phyloP scores from a whole-genome alignment of 2,113 vertebrate genomes.

The Dasyornis broadbenti region DNA sequence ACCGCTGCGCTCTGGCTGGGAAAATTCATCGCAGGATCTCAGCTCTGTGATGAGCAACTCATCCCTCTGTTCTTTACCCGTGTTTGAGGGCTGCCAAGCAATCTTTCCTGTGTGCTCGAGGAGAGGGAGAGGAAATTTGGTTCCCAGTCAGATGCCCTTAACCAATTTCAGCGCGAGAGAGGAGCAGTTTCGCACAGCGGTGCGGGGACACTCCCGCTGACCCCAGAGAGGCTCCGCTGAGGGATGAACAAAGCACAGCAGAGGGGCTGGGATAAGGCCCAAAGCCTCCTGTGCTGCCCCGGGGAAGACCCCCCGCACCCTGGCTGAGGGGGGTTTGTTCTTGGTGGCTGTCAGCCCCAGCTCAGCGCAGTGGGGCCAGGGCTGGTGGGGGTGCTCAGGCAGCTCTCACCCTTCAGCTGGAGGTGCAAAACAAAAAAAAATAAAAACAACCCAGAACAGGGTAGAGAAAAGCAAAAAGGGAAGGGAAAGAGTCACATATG shows the following conservation, averaged over 20 bases:
- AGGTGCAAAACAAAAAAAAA: background rate
- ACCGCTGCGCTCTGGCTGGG: background rate
- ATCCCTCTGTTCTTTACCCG: background rate
- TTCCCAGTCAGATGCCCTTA: background rate
- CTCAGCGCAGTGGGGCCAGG: accelerated
- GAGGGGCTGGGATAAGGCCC: background rate
- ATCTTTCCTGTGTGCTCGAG: background rate
- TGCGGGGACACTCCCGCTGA: background rate
- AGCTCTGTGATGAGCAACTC: background rate
- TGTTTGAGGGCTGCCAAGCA: background rate
- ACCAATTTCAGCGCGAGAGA: background rate
- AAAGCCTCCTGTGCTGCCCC: background rate
- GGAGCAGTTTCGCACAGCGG: background rate
- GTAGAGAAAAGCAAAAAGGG: background rate
- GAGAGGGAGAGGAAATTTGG: background rate
- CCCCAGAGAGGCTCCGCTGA: background rate
- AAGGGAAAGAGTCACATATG: background rate
- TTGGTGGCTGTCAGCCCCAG: background rate
- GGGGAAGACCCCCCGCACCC: background rate
- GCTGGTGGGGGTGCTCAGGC: background rate
- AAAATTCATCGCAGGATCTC: background rate
- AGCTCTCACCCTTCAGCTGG: background rate
- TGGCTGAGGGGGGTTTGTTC: background rate
- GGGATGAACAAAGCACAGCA: background rate
- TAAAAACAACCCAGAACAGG: background rate